phyloP scores from a whole-genome alignment of 2,113 vertebrate species.

The Oryzias celebensis region DNA sequence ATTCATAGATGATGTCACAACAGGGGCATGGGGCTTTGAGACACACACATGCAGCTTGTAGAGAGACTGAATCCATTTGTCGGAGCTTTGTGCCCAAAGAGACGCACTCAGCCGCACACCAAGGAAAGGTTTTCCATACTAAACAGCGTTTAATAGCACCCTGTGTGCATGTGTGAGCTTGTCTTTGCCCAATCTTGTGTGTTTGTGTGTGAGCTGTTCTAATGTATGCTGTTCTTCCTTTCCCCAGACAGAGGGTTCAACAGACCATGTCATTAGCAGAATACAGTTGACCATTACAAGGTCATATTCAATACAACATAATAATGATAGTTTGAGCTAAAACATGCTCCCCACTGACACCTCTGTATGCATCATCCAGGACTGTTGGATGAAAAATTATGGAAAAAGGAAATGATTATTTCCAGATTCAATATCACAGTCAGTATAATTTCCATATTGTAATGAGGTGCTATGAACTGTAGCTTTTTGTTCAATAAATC shows the following conservation, averaged over 20 bases:
- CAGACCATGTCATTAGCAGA: slow-evolving; percentile 70
- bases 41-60: slow-evolving; percentile 32
- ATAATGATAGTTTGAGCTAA: slow-evolving; percentile 40
- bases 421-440: too few species aligned
- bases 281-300: slow-evolving; percentile 57
- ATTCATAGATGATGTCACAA: slow-evolving; percentile 98
- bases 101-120: slow-evolving; percentile 41
- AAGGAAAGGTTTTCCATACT: slow-evolving; percentile 81
- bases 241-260: slow-evolving; percentile 70
- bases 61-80: slow-evolving; percentile 65
- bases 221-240: slow-evolving; percentile 54
- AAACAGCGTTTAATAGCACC: slow-evolving; percentile 79
- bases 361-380: slow-evolving; percentile 9
- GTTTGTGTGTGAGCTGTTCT: slow-evolving; percentile 48
- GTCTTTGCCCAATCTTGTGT: slow-evolving; percentile 4
- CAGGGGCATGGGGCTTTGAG: slow-evolving; percentile 62
- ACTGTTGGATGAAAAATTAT: slow-evolving; percentile 2
- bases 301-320: slow-evolving; percentile 60
- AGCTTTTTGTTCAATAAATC: too few species aligned
- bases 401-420: too few species aligned
- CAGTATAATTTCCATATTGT: too few species aligned
- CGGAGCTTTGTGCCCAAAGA: slow-evolving; percentile 45
- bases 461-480: too few species aligned
- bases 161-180: slow-evolving; percentile 44
- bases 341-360: slow-evolving; percentile 21